Percentiles rank a stretch among this genome's conserved stretches.
Conservation (phyloP, 2,888 invertebrate species). For the Sturmia bella region DNA sequence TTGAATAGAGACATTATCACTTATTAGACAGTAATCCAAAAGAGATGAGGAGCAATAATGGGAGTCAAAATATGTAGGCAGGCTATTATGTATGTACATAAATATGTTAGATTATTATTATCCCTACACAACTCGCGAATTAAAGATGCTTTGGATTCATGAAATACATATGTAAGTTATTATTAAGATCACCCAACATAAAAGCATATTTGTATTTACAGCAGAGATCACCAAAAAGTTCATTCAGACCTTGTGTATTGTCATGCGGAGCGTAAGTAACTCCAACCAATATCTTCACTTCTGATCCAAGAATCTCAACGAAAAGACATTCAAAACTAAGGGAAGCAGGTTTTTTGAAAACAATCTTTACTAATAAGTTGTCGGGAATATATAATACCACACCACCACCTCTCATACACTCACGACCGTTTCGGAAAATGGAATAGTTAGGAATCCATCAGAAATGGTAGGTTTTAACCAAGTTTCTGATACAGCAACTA, state of each 20-base stretch:
- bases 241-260: not conserved
- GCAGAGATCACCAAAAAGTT: not conserved
- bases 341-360: not conserved
- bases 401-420: not conserved
- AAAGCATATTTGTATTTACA: not conserved
- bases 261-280: not conserved
- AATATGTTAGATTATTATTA: no score
- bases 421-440: not conserved
- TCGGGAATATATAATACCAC: not conserved
- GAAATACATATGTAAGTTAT: no score
- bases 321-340: not conserved
- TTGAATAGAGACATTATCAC: not conserved
- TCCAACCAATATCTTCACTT: not conserved
- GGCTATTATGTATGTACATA: not conserved
- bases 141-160: not conserved
- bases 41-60: not conserved
- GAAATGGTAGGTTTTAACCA: no score
- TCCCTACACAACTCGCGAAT: not conserved
- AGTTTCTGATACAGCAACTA: no score
- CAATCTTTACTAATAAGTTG: not conserved
- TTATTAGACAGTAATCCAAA: not conserved
- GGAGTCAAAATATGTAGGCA: not conserved
- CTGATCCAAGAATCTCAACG: not conserved
- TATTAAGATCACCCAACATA: not conserved
- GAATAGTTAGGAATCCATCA: no score